Evolutionary conservation across 2,888 invertebrate species (phyloP).

Genomic region (Nomada fucata): DNA sequence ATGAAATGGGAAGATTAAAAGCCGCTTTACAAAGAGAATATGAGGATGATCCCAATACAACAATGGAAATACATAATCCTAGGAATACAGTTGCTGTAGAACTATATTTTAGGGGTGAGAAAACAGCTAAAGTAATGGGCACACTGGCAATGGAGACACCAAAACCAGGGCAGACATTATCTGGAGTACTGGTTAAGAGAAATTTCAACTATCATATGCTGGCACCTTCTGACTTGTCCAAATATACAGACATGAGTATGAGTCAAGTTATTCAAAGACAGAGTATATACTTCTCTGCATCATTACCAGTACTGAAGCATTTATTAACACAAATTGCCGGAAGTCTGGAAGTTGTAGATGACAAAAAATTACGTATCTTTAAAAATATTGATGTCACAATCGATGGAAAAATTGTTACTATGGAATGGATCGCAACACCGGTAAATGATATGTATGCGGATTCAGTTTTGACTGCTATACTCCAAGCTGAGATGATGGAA

Average conservation of each 20-base stretch:
- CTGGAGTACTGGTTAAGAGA: slow-evolving; percentile 97
- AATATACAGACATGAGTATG: slow-evolving; percentile 98
- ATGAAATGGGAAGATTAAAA: slow-evolving; percentile 98
- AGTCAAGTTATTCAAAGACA: slow-evolving; percentile 96
- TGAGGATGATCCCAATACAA: slow-evolving; percentile 92
- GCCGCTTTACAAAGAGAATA: slow-evolving; percentile 97
- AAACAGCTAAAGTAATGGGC: slow-evolving; percentile 99
- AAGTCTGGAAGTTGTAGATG: slow-evolving; percentile 89
- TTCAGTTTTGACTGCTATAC: slow-evolving; percentile 94
- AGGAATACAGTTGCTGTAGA: slow-evolving; percentile 97
- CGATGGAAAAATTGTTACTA: slow-evolving; percentile 92
- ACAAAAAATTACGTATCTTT: slow-evolving; percentile 92
- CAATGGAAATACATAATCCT: slow-evolving; percentile 97
- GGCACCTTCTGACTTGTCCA: slow-evolving; percentile 95
- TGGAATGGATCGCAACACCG: slow-evolving; percentile 98
- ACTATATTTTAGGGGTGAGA: slow-evolving; percentile 98
- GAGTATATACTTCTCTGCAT: slow-evolving; percentile 94
- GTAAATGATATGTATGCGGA: slow-evolving; percentile 99
- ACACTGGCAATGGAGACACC: slow-evolving; percentile 93
- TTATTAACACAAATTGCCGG: slow-evolving; percentile 92
- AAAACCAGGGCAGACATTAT: slow-evolving; percentile 90
- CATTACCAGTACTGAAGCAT: slow-evolving; percentile 89
- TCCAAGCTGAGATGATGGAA: slow-evolving; percentile 92
- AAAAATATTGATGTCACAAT: slow-evolving; percentile 92
- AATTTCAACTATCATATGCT: slow-evolving; percentile 99